Base-by-base conservation (phyloP, 2,797 vertebrate genomes). In the Sphenopsis melanotis region DNA sequence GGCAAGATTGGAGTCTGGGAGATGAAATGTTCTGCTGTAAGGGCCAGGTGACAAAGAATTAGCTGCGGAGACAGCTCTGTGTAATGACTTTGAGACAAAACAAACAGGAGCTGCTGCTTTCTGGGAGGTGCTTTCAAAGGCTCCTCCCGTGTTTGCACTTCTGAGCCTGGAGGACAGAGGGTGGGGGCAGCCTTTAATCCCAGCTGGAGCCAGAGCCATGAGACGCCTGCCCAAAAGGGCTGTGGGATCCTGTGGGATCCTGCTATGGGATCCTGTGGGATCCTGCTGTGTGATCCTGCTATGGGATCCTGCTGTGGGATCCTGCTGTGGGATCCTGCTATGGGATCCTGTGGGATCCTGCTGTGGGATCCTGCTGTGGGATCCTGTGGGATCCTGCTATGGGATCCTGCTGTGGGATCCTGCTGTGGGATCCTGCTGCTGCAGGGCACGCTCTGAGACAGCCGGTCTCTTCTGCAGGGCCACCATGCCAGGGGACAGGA, bases 41-140 rank as follows among this genome's bases (percentile, higher is more conserved):
- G 65, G 83, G 89, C 75, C 47, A 53, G 81, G 71, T 87, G 93
- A 92, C 65, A 91, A 72, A 19, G 10, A 93, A 85, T 93, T 83
- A 92, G 88, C 86, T 64, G 64, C 6, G 3, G 90, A 90, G 78
- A 76, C 78, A 63, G 66, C 82, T 36, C 36, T 3, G 15, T 3
- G 8, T 64, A 74, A 90, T 9, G 70, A 69, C 42, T 50, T 46
- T 27, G 13, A 95, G 86, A 81, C 83, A 96, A 95, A 96, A 81
- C 76, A 96, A 96, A 92, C 77, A 77, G 1, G 55, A 92, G 77
- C 75, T 81, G 80, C 79, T 91, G 89, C 77, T 86, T 91, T 83
- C 68, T 19, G 52, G 7, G 59, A 93, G 77, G 71, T 41, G 50
- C 36, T 66, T 95, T 93, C 84, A 87, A 77, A 93, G 90, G 81